These are phyloP conservation scores for Nycticorax nycticorax DNA, from an alignment of 2,113 vertebrate species.

Conservation along the genomic window DNA sequence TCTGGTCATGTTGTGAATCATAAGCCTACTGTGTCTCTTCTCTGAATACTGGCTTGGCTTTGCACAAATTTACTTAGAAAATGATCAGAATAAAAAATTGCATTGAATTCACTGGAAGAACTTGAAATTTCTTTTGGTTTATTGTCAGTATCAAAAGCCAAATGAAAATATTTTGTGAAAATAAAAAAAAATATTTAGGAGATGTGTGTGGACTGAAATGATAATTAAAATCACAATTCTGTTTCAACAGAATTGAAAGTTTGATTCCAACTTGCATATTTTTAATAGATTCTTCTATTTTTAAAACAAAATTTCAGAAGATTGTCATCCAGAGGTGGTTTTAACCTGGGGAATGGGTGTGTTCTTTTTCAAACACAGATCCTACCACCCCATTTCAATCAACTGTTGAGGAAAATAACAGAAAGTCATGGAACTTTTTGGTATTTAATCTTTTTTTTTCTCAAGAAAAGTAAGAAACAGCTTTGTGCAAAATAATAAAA, in stretches of 20 bases:
- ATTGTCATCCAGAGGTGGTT: background rate
- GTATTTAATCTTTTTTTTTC: background rate
- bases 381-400: background rate
- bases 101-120: background rate
- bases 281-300: background rate
- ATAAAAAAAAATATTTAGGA: background rate
- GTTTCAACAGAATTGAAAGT: background rate
- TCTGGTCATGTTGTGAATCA: conserved; percentile 19
- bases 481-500: background rate
- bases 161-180: conserved; percentile 5
- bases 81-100: background rate
- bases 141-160: background rate
- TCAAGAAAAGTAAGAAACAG: background rate
- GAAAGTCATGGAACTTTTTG: background rate
- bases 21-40: background rate
- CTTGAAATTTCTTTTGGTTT: background rate
- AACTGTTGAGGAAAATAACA: background rate
- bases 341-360: background rate
- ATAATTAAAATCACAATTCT: background rate
- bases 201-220: background rate
- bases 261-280: background rate
- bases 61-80: background rate
- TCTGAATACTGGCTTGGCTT: background rate
- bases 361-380: background rate
- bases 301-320: background rate